phyloP scores from a whole-genome alignment of 2,888 invertebrate species.

The Toxonevra muliebris region DNA sequence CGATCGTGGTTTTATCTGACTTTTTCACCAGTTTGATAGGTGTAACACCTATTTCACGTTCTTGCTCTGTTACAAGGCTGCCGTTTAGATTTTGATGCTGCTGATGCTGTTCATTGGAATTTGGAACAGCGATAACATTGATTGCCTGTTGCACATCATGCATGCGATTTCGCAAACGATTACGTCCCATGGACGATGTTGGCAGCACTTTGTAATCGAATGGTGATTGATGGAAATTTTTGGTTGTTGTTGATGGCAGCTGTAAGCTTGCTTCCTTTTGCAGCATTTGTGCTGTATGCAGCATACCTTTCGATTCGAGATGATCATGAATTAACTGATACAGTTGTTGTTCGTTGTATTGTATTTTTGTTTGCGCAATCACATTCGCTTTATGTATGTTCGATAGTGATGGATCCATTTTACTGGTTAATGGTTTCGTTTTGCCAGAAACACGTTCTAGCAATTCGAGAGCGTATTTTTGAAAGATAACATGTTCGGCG shows the following conservation, averaged over 20 bases:
- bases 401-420: slow-evolving; percentile 85
- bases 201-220: slow-evolving; percentile 60
- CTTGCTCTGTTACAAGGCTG: slow-evolving; percentile 36
- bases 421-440: slow-evolving; percentile 78
- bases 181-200: slow-evolving; percentile 51
- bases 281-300: slow-evolving; percentile 76
- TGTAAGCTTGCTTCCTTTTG: slow-evolving; percentile 79
- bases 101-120: slow-evolving; percentile 13
- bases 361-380: slow-evolving; percentile 94
- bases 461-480: slow-evolving; percentile 90
- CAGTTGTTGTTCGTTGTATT: slow-evolving; percentile 92
- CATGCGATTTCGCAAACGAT: slow-evolving; percentile 59
- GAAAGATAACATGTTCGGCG: slow-evolving; percentile 94
- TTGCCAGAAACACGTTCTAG: slow-evolving; percentile 92
- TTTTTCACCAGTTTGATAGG: slow-evolving; percentile 59
- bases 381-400: slow-evolving; percentile 94
- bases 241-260: slow-evolving; percentile 60
- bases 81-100: slow-evolving; percentile 37
- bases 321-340: slow-evolving; percentile 92
- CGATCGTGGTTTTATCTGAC: slow-evolving; percentile 36
- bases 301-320: slow-evolving; percentile 78
- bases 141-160: slow-evolving; percentile 55
- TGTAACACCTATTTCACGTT: slow-evolving; percentile 38
- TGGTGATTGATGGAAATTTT: slow-evolving; percentile 63
- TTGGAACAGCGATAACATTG: slow-evolving; percentile 28